Base-by-base conservation (phyloP, 1,140 invertebrate genomes). In the Drosophila dunni region DNA sequence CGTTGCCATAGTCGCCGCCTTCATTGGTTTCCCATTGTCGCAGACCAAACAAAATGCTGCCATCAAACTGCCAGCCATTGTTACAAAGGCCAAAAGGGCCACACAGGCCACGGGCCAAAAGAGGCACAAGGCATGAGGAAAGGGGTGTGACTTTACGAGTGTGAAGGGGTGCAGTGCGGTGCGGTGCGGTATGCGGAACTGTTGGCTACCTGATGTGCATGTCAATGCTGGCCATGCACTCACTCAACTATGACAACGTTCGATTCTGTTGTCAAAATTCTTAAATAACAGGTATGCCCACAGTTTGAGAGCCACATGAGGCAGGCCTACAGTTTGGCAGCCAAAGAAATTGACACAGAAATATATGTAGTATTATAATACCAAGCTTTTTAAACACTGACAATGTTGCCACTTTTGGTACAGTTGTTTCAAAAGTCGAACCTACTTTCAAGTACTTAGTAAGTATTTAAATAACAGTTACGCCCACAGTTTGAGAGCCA, bases 201-300 rank as follows among this genome's bases (percentile, higher is more conserved):
- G n/a, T 8, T 34, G 48, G 58, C 66, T 71, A 76, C 54, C 67
- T 86, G 82, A 45, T 64, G 40, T 86, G 82, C 71, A 85, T 86
- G 75, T 45, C 67, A 81, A 86, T 66, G 46, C 72, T 10, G 11
- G n/a, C 29, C 13, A 45, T 45, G 42, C 42, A 50, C 10, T 40
- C 65, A 64, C 58, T 75, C 60, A 54, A 70, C 51, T 64, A 69
- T 57, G 53, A 58, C 62, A 24, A 48, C 8, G 11, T 29, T 40
- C 34, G 50, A 20, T 51, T n/a, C 24, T 29, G 3, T 29, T 56
- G 1, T 29, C 2, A 17, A 36, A 61, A 38, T 38, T 42, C 40
- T 13, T n/a, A 42, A 42, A 42, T 13, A 29, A 11, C 44, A 61
- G 44, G n/a, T 45, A 8, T 3, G 7, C 57, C 57, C 5, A 10